These are phyloP conservation scores for Uloborus diversus DNA, from an alignment of 1,140 invertebrate species.

Conservation along the genomic window DNA sequence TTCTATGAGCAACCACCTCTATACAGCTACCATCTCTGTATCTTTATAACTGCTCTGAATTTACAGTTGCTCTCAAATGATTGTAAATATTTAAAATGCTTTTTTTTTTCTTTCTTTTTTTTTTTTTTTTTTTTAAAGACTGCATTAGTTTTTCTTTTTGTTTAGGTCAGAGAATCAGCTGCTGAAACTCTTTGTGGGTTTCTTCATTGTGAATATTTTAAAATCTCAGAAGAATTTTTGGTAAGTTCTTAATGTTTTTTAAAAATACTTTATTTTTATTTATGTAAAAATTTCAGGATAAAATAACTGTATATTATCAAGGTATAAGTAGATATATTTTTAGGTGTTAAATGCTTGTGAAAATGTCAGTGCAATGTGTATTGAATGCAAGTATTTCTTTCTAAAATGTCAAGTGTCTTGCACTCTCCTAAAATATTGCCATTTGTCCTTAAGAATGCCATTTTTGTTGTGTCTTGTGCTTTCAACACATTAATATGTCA, in stretches of 20 bases:
- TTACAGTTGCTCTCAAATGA: background rate
- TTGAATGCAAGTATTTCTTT: background rate
- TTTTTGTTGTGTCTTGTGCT: too few relatives aligned
- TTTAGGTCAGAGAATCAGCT: slow-evolving; percentile 76
- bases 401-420: background rate
- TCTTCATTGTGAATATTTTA: slow-evolving; percentile 83
- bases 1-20: background rate
- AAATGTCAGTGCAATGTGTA: background rate
- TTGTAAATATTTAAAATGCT: background rate
- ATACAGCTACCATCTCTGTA: background rate
- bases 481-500: too few relatives aligned
- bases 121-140: slow-evolving; percentile 13
- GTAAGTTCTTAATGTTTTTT: slow-evolving; percentile 59
- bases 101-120: background rate
- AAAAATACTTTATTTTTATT: background rate
- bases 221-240: slow-evolving; percentile 66
- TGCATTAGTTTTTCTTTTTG: background rate
- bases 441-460: too few relatives aligned
- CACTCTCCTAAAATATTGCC: background rate
- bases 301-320: background rate
- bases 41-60: background rate
- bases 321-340: background rate
- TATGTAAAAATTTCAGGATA: background rate
- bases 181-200: slow-evolving; percentile 84
- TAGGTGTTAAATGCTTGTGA: background rate